Evolutionary conservation across 2,797 vertebrate species (phyloP).

Genomic region (Rhinogobio ventralis): DNA sequence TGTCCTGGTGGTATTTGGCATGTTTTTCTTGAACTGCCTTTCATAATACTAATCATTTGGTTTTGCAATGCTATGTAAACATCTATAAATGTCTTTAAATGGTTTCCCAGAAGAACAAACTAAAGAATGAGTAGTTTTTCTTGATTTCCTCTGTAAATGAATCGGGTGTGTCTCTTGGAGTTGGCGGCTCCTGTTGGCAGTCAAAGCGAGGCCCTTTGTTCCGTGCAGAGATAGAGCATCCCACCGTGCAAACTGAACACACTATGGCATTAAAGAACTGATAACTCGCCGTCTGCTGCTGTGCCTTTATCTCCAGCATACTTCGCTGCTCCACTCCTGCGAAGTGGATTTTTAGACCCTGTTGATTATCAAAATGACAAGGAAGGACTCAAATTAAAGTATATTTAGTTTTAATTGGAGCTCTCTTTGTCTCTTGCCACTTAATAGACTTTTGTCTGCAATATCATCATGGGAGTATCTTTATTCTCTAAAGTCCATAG

Average conservation of each 20-base stretch:
- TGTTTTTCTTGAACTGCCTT: neutral
- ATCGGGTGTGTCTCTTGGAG: constrained; percentile 40
- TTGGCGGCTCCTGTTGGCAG: constrained; percentile 34
- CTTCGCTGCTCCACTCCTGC: neutral
- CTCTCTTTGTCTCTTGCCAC: constrained; percentile 35
- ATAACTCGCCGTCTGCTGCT: constrained; percentile 43
- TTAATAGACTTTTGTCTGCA: constrained; percentile 33
- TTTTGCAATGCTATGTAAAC: constrained; percentile 23
- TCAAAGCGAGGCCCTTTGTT: constrained; percentile 47
- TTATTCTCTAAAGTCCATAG: constrained; percentile 31
- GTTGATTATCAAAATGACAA: constrained; percentile 1
- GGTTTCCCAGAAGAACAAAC: constrained; percentile 7
- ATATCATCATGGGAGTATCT: constrained; percentile 11
- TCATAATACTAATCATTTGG: constrained; percentile 9
- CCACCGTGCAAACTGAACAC: constrained; percentile 54
- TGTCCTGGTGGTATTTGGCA: neutral
- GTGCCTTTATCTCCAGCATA: constrained; percentile 40
- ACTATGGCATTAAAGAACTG: constrained; percentile 61
- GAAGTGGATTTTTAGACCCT: neutral
- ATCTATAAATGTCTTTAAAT: constrained; percentile 4
- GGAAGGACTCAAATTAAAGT: constrained; percentile 39
- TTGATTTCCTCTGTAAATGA: constrained; percentile 47
- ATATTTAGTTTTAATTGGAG: constrained; percentile 51
- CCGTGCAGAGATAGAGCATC: constrained; percentile 48
- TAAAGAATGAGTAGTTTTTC: constrained; percentile 6